These are phyloP conservation scores for Melanotaenia boesemani DNA, from an alignment of 2,797 vertebrate genomes.

Conservation along the genomic window DNA sequence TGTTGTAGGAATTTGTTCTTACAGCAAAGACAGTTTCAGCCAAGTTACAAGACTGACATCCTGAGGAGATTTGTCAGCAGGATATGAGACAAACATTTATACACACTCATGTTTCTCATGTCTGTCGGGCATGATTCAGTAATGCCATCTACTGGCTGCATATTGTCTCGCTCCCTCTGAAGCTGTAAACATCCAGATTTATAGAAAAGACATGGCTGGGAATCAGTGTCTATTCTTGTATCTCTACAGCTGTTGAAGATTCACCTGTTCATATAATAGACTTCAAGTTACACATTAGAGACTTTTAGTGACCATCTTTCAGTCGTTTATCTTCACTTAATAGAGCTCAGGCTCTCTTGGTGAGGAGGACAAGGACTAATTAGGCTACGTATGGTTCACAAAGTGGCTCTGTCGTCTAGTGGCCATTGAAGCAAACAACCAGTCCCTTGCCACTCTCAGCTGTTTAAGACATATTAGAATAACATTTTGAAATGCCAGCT, in stretches of 20 bases:
- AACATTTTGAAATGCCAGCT: conserved; percentile 79
- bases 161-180: conserved; percentile 26
- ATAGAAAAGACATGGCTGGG: conserved; percentile 6
- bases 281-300: conserved; percentile 50
- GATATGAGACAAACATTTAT: conserved; percentile 20
- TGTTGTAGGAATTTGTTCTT: neutral
- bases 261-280: conserved; percentile 56
- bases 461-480: conserved; percentile 78
- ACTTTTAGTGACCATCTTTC: conserved; percentile 66
- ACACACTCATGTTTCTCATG: neutral
- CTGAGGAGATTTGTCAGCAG: conserved; percentile 15
- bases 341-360: conserved; percentile 62
- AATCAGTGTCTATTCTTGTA: conserved; percentile 26
- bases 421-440: conserved; percentile 77
- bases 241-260: conserved; percentile 24
- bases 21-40: neutral
- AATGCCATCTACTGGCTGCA: conserved; percentile 82
- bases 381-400: conserved; percentile 78
- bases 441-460: conserved; percentile 81
- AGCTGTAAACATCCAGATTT: neutral
- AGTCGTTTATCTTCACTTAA: conserved; percentile 72
- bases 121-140: conserved; percentile 63
- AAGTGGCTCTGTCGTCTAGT: conserved; percentile 86
- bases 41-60: neutral
- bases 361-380: conserved; percentile 81